phyloP scores from a whole-genome alignment of 2,797 vertebrate species.

The Catamblyrhynchus diadema region DNA sequence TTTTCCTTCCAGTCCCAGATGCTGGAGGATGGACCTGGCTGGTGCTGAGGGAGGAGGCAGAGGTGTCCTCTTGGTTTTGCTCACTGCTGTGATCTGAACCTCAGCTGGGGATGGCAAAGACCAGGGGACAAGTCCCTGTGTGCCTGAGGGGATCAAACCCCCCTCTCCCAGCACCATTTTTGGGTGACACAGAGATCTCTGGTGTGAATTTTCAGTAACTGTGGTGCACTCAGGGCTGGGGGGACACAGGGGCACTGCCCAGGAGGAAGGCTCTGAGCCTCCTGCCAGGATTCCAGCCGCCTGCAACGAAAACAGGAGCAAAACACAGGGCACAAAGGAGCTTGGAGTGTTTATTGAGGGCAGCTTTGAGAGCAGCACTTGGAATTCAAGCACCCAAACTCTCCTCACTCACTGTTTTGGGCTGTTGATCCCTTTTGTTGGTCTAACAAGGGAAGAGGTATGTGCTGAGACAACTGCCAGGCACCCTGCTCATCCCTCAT shows the following conservation, averaged over 20 bases:
- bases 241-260: neutral
- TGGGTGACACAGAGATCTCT: neutral
- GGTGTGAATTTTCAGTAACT: neutral
- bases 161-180: neutral
- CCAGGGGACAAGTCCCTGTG: neutral
- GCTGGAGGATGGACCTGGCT: neutral
- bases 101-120: neutral
- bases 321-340: fast-evolving
- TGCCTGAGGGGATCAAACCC: neutral
- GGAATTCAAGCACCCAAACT: neutral
- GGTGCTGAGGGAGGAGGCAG: neutral
- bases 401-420: neutral
- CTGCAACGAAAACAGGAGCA: neutral
- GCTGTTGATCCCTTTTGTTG: neutral
- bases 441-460: neutral
- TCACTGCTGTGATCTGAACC: neutral
- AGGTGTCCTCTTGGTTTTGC: neutral
- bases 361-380: neutral
- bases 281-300: neutral
- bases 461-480: neutral
- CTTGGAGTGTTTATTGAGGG: neutral
- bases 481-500: neutral
- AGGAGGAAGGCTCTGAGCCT: neutral
- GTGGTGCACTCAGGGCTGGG: neutral
- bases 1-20: neutral